Base-by-base conservation (phyloP, 2,888 invertebrate species). In the Andrena chrysosceles region DNA sequence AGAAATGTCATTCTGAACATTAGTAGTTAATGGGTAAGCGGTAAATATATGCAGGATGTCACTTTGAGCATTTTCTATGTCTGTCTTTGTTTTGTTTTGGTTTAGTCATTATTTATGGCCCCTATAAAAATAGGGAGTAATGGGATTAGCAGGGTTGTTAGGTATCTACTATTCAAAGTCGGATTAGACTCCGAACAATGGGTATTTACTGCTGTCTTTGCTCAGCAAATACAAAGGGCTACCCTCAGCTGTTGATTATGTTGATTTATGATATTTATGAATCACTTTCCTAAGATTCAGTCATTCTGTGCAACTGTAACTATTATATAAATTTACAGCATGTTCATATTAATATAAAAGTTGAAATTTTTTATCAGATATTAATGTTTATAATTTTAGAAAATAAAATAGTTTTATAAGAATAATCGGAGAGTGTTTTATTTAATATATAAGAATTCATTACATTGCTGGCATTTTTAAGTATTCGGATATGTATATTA, bases 101-200 rank as follows among this genome's bases (percentile, higher is more conserved):
- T 10, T 70, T 64, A 52, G 35, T 74, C 64, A 60, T 42, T 67
- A 16, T 75, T 69, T 68, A 59, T 52, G 72, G 31, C 52, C 1
- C 1, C 56, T 59, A 31, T 68, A n/a, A 68, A 63, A 59, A 63
- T n/a, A 35, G 7, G 31, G 8, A 48, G 52, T 33, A 42, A 20
- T 63, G 29, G 68, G 29, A 56, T 42, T 16, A 56, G 16, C 31
- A 31, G 60, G 71, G 60, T 42, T 70, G 35, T n/a, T 49, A 67
- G 26, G 26, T 42, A 68, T 26, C 35, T 64, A 78, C 48, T 73
- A 54, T 78, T 13, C 49, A 35, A 54, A 74, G 68, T 66, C 1
- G 63, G 81, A 81, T 78, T 77, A 79, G 48, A 13, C 52, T 13
- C 26, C 2, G 26, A 29, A 77, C 26, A 82, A 84, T 81, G 63